These are phyloP conservation scores for Chlorocebus sabaeus DNA, from an alignment of 2,113 vertebrate genomes.

Conservation along the genomic window DNA sequence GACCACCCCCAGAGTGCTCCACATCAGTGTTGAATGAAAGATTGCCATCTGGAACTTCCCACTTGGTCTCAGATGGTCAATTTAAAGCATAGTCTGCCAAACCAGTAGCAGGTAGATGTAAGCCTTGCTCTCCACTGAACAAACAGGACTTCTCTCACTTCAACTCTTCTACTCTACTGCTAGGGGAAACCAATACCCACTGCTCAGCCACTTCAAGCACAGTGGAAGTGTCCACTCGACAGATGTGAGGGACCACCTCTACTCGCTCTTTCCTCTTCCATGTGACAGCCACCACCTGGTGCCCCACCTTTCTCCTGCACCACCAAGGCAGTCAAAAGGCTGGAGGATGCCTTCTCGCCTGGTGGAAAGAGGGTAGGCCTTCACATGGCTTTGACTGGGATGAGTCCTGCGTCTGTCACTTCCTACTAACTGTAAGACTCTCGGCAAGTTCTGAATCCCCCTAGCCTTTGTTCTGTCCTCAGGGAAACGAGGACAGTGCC, in stretches of 20 bases:
- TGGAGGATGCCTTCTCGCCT: background rate
- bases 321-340: background rate
- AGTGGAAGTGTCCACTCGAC: too few species aligned
- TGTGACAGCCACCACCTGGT: background rate
- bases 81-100: background rate
- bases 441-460: background rate
- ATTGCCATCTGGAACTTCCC: background rate
- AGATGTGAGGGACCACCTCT: background rate
- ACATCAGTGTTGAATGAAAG: background rate
- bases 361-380: background rate
- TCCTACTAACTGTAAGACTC: background rate
- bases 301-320: background rate
- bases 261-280: background rate
- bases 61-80: background rate
- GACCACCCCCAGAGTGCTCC: background rate
- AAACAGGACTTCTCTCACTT: background rate
- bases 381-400: background rate
- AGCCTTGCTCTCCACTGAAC: background rate
- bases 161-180: background rate
- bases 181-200: too few species aligned
- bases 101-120: background rate
- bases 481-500: background rate
- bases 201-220: accelerated
- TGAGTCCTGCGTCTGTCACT: too few species aligned
- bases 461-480: background rate